Evolutionary conservation across 2,797 vertebrate species (phyloP), one percentile per base, ranked within the genome.

Genomic region (Schizopygopsis malacanthus): DNA sequence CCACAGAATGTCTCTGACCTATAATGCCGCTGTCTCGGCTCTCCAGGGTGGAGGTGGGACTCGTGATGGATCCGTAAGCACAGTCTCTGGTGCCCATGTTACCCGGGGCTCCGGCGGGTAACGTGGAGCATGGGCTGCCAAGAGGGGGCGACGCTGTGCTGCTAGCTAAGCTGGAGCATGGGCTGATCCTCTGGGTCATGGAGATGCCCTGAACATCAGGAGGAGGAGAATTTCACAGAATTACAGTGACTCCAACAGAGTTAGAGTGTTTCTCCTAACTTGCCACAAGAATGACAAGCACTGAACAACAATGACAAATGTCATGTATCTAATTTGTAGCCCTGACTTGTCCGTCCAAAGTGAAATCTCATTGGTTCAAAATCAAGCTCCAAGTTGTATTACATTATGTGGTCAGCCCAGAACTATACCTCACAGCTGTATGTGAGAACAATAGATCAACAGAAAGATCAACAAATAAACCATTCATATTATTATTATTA

Each of bases 1-100:
- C 50, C 4, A n/a, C 25, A 67, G 20, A 37, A 50, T 1, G 6
- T 43, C 22, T 56, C 95, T 96, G 90, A 98, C 98, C 98, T 67
- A 98, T 99, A 90, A 99, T 99, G 39, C 98, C 98, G 15, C 97
- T 98, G 93, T 99, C 98, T 86, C 97, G 94, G 96, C 98, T 98
- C 94, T 98, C 98, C 89, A 98, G 96, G 0, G 98, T 99, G 73
- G 98, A 99, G 0, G 97, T 97, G 59, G 97, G 98, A 92, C 97
- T 98, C 83, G 97, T 96, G 91, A 97, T 94, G 0, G 96, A 95
- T 20, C 96, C 96, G 0, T 96, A 96, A 90, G 92, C 95, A 89
- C 94, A 94, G 0, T 97, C 96, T 91, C 95, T 95, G 90, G 92
- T 89, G 0, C 94, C 76, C 80, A 89, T 94, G 18, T 91, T 96